phyloP scores from a whole-genome alignment of 2,797 vertebrate genomes.

The Orestias chungarensis region DNA sequence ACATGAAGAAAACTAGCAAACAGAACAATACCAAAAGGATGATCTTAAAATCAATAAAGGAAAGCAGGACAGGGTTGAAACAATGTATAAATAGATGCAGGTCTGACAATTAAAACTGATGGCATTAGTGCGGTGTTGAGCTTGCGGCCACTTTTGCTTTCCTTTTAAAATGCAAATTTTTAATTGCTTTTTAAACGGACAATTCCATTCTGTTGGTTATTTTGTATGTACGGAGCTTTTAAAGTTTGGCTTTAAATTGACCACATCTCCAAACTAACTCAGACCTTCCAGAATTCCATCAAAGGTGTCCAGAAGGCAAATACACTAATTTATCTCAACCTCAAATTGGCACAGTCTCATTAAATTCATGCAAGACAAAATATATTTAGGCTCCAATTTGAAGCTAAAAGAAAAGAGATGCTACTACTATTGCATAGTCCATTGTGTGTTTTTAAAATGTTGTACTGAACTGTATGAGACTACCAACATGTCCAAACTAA shows the following conservation, averaged over 20 bases:
- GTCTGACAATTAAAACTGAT: slow-evolving; percentile 4
- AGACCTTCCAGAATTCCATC: not conserved
- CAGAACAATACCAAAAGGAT: not conserved
- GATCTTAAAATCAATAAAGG: not conserved
- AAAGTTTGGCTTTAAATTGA: not conserved
- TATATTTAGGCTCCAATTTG: not conserved
- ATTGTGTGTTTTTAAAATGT: not conserved
- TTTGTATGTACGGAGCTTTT: slow-evolving; percentile 1
- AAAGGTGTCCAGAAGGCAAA: not conserved
- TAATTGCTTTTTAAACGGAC: not conserved
- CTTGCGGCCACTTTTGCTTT: not conserved
- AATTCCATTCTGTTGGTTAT: slow-evolving; percentile 1
- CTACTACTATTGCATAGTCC: not conserved
- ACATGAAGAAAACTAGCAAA: not conserved
- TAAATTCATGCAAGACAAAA: not conserved
- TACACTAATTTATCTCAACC: not conserved
- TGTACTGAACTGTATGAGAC: not conserved
- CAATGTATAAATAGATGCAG: not conserved
- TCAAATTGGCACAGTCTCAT: not conserved
- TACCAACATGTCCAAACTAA: not conserved
- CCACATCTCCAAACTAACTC: not conserved
- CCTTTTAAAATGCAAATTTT: slow-evolving; percentile 8
- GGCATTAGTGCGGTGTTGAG: slow-evolving; percentile 1
- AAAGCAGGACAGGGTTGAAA: not conserved
- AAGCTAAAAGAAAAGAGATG: not conserved